Conservation (phyloP, 2,797 vertebrate genomes). For the Pterois miles region DNA sequence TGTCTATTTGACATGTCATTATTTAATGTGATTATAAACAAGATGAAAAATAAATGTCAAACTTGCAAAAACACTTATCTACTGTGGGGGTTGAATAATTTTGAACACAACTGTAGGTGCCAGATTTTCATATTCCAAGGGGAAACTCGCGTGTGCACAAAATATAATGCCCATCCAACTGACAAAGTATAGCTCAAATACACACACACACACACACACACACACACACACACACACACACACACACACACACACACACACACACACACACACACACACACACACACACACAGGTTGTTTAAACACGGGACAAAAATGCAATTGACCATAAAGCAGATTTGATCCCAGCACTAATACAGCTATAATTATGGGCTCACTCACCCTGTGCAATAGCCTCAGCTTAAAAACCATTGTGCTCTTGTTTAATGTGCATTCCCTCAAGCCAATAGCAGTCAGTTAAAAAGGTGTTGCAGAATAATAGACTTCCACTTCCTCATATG, state of each 20-base stretch:
- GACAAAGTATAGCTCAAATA: background rate
- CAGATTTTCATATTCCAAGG: background rate
- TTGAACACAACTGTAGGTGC: too few species aligned
- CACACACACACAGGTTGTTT: background rate
- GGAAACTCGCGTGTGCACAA: background rate
- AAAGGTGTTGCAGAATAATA: background rate
- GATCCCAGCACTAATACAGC: background rate
- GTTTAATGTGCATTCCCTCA: background rate
- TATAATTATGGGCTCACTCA: background rate
- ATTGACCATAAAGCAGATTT: background rate
- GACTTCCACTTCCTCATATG: background rate
- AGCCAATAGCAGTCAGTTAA: background rate
- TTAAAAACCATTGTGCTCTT: background rate
- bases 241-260: background rate
- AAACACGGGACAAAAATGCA: conserved; percentile 2
- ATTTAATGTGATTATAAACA: too few species aligned
- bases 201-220: background rate
- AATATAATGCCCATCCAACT: background rate
- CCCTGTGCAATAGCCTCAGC: background rate
- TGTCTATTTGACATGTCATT: too few species aligned
- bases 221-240: background rate
- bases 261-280: background rate
- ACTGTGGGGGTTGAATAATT: too few species aligned
- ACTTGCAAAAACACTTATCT: too few species aligned
- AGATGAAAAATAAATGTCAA: too few species aligned